Evolutionary conservation across 1,140 invertebrate genomes (phyloP), one percentile per base, ranked within the genome.

Genomic region (Drosophila mojavensis): DNA sequence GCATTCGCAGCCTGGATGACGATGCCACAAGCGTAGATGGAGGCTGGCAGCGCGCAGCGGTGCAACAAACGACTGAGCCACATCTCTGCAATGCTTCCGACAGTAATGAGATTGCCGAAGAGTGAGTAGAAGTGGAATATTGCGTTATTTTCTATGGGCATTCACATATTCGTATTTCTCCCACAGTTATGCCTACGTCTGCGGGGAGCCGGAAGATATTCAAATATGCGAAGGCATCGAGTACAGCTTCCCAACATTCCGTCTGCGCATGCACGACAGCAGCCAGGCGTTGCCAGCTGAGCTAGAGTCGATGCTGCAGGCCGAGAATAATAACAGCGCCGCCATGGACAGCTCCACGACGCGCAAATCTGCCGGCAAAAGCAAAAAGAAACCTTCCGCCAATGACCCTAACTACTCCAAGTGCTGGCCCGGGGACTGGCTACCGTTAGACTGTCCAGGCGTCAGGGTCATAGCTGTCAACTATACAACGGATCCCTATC

Each of bases 401-500:
- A 64, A 84, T 47, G 91, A 92, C 78, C 81, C 91, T n/a, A 90
- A 91, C 58, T 92, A 94, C 72, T 95, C 95, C 1, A 90, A 93
- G 6, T 96, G 95, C 74, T 96, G 95, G 95, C 95, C 95, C 0
- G 92, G 93, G 20, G 95, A 96, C 79, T 96, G 95, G 95, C 81
- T 96, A 11, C 94, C 94, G 0, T 78, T 94, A 28, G 95, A 96
- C 77, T 95, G 94, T 91, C 95, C 95, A 0, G 94, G 94, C 0
- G 94, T 94, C 0, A 93, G 95, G 48, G 94, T 96, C 0, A 95
- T 96, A 20, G 94, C 95, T n/a, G 83, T 96, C 0, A 96, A 95
- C 88, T 96, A 96, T 75, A 95, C 95, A 0, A 96, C 95, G 2
- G 95, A 96, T 75, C 94, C 94, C 3, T 94, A 95, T 82, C 84